phyloP scores from a whole-genome alignment of 2,113 vertebrate species.

The Sula dactylatra region DNA sequence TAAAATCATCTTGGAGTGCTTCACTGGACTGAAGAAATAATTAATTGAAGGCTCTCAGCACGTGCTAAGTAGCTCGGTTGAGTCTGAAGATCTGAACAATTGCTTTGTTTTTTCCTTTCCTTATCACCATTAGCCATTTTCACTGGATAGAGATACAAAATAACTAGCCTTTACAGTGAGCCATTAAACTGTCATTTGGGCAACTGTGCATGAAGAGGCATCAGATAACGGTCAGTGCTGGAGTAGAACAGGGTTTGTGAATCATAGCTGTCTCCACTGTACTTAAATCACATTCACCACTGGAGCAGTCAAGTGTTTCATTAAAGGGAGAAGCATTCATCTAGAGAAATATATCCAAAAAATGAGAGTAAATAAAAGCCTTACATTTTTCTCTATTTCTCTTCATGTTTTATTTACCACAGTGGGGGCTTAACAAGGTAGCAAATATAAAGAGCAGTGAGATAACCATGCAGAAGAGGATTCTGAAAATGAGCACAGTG shows the following conservation, averaged over 20 bases:
- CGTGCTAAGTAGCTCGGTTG: slow-evolving; percentile 61
- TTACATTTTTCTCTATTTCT: slow-evolving; percentile 71
- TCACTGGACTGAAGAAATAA: slow-evolving; percentile 69
- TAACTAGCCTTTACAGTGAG: slow-evolving; percentile 78
- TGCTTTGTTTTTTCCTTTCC: slow-evolving; percentile 70
- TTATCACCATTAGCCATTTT: slow-evolving; percentile 79
- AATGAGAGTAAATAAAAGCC: slow-evolving; percentile 75
- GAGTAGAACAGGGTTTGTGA: slow-evolving; percentile 81
- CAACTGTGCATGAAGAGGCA: slow-evolving; percentile 81
- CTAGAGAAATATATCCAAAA: slow-evolving; percentile 81
- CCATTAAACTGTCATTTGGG: slow-evolving; percentile 82
- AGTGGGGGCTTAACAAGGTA: slow-evolving; percentile 69
- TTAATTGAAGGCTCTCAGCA: slow-evolving; percentile 59
- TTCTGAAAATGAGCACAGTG: slow-evolving; percentile 20
- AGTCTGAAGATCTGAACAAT: slow-evolving; percentile 66
- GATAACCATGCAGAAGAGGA: slow-evolving; percentile 54
- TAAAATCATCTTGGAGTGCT: slow-evolving; percentile 72
- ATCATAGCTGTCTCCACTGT: slow-evolving; percentile 81
- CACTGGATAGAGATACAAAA: slow-evolving; percentile 78
- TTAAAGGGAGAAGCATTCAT: slow-evolving; percentile 82
- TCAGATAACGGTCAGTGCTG: slow-evolving; percentile 77
- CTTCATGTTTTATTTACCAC: slow-evolving; percentile 78
- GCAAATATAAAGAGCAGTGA: slow-evolving; percentile 59
- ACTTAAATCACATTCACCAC: slow-evolving; percentile 85
- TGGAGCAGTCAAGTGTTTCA: slow-evolving; percentile 84